Evolutionary conservation across 1,140 invertebrate species (phyloP), one percentile per base, ranked within the genome.

Genomic region (Lasaia peninsularis): DNA sequence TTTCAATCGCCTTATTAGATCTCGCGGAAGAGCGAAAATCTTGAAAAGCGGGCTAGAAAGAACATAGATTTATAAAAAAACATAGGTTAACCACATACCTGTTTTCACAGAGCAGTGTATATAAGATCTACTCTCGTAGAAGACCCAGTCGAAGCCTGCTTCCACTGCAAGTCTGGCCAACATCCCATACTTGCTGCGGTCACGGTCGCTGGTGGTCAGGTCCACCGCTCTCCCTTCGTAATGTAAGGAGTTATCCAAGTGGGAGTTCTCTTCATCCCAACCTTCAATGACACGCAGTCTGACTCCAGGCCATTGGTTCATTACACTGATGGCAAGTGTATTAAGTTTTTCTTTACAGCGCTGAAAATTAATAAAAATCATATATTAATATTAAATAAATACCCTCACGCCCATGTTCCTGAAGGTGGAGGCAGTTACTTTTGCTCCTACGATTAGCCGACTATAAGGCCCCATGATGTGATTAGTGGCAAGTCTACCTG

Each of bases 71-170:
- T n/a, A n/a, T n/a, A n/a, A n/a, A n/a, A n/a, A n/a, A n/a, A n/a
- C n/a, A n/a, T n/a, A n/a, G n/a, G n/a, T 40, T 37, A 24, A 62
- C 52, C 1, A 90, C 91, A 92, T 92, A 99, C 98, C 98, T 93
- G 97, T 98, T 91, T 98, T 98, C 50, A 99, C 97, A 28, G 97
- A 98, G 87, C 97, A 98, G 88, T 99, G 98, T 75, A 99, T 98
- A 79, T 98, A 96, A 11, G 95, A 94, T 60, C 96, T 92, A 74
- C 95, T 96, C 86, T 98, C 97, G 84, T 98, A 99, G 89, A 96
- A 98, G 16, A 99, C 98, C 98, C 97, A 99, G 91, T 99, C 97
- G 92, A 99, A 99, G 67, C 98, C 98, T 9, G 98, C 97, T 86
- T 99, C 96, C 18, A 98, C 96, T 0, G 98, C 98, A n/a, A 99